Conservation (phyloP, 2,113 vertebrate species). For the Pseudolaguvia tuberculata region DNA sequence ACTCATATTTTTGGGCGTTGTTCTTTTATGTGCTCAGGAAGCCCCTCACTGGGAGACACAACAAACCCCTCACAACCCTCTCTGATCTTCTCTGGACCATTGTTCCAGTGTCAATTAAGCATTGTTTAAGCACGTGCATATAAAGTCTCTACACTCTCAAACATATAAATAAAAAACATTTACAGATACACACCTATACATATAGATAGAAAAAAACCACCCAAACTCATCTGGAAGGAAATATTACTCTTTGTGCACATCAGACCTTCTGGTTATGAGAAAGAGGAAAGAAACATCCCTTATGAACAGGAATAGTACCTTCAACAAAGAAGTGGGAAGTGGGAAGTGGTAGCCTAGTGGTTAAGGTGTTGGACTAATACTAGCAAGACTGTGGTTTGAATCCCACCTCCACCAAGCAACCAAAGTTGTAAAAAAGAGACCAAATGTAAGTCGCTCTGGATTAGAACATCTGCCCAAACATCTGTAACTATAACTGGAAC, state of each 20-base stretch:
- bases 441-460: too few species aligned
- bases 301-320: neutral
- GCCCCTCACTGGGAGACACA: conserved; percentile 67
- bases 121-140: conserved; percentile 58
- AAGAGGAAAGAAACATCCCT: neutral
- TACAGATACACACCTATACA: conserved; percentile 6
- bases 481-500: too few species aligned
- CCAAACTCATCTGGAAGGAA: neutral
- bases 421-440: too few species aligned
- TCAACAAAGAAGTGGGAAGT: too few species aligned
- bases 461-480: too few species aligned
- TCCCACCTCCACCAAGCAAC: too few species aligned
- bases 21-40: conserved; percentile 72
- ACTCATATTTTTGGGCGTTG: conserved; percentile 54
- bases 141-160: conserved; percentile 41
- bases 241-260: neutral
- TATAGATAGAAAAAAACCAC: neutral
- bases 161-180: conserved; percentile 21
- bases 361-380: too few species aligned
- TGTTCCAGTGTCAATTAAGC: conserved; percentile 76
- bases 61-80: conserved; percentile 65
- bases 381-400: too few species aligned
- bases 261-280: neutral
- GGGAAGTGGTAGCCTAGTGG: too few species aligned
- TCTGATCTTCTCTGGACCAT: conserved; percentile 65